A percentile compares a stretch with the other conserved stretches of the same genome.
Conservation (phyloP, 2,113 vertebrate genomes). For the Serinus canaria region DNA sequence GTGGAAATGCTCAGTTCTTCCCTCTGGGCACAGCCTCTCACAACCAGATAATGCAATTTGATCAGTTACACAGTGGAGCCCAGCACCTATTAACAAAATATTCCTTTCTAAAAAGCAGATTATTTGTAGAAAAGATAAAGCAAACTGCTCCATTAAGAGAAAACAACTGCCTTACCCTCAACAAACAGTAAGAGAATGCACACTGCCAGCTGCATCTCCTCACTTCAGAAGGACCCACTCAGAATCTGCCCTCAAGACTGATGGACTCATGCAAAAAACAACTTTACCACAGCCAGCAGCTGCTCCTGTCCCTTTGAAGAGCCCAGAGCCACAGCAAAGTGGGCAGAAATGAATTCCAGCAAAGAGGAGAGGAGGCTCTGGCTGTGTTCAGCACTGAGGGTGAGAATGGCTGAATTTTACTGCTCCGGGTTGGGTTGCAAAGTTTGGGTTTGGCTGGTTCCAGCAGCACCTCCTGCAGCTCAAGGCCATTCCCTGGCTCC, state of each 20-base stretch:
- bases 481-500: not conserved
- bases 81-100: not conserved
- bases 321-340: not conserved
- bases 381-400: not conserved
- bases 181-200: not conserved
- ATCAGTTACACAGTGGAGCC: not conserved
- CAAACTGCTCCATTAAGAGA: not conserved
- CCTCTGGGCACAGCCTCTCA: not conserved
- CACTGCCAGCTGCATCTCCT: not conserved
- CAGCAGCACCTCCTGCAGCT: not conserved
- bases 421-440: fast-evolving
- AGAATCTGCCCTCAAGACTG: not conserved
- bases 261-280: not conserved
- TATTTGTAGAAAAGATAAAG: not conserved
- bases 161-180: not conserved
- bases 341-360: not conserved
- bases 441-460: no score
- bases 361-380: fast-evolving
- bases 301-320: not conserved
- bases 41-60: not conserved
- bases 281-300: not conserved
- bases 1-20: not conserved
- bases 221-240: not conserved
- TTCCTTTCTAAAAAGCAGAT: not conserved
- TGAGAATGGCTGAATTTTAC: no score